Evolutionary conservation across 2,888 invertebrate species (phyloP), one percentile per base, ranked within the genome.

Genomic region (Brachycybe producta): DNA sequence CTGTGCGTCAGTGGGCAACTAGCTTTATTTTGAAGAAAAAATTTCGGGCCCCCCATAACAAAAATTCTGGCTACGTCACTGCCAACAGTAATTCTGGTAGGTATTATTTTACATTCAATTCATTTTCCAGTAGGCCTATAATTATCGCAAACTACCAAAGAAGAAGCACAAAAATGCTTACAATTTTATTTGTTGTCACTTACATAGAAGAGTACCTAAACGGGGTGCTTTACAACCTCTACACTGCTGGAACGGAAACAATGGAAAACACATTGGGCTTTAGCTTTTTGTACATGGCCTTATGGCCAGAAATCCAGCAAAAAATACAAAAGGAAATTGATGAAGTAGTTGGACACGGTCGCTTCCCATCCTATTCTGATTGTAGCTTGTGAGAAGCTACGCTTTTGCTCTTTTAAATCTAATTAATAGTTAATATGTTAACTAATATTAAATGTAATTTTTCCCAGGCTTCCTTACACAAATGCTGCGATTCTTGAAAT

Each of bases 261-360:
- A 24, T 19, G 34, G 24, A 45, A 4, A 30, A 32, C 21, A 45
- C 19, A 11, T 19, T 45, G 21, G 32, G 17, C 8, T 45, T 27
- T 27, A 13, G 32, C 5, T 11, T 47, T 11, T 13, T 38, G 17
- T 47, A 24, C 24, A 38, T 47, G 47, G 38, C 24, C n/a, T 11
- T 7, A 2, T 47, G 38, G 35, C 47, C 47, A 5, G 47, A 47
- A 26, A 38, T 47, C 27, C 47, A 47, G 19, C 13, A n/a, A 2
- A 47, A 38, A 26, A 27, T 47, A 7, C 47, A 47, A 17, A 38
- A 47, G 11, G 47, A 47, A 13, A 7, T 47, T 35, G 47, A 47
- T 17, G 26, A 17, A 23, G 36, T 7, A 2, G 21, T 47, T 24
- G 47, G 47, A 7, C 19, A 26, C 21, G 24, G 24, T 2, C 23